These are phyloP conservation scores for Acanthopagrus latus DNA, from an alignment of 2,797 vertebrate genomes.

Conservation along the genomic window DNA sequence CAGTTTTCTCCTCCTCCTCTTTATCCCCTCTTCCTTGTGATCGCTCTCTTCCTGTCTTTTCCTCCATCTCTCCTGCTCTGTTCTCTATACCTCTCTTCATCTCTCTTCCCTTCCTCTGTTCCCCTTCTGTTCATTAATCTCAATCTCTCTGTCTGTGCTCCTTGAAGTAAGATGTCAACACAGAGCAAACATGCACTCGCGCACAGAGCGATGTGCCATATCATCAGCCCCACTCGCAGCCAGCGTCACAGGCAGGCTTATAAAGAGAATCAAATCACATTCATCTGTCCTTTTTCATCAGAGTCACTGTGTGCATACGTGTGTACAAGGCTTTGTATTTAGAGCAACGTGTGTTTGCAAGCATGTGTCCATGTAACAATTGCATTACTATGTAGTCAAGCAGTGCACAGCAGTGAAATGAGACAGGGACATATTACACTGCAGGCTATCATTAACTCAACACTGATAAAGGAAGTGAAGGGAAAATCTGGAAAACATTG, in stretches of 20 bases:
- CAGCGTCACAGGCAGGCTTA: conserved; percentile 70
- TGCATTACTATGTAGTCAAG: conserved; percentile 93
- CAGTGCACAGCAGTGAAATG: conserved; percentile 86
- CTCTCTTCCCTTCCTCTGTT: conserved; percentile 13
- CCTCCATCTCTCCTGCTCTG: not conserved
- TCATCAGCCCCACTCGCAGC: conserved; percentile 89
- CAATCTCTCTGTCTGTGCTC: conserved; percentile 84
- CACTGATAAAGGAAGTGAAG: conserved; percentile 28
- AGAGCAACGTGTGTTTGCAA: conserved; percentile 38
- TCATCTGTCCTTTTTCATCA: conserved; percentile 95
- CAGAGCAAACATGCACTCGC: conserved; percentile 62
- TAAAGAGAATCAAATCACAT: conserved; percentile 95
- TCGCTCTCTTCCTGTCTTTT: not conserved
- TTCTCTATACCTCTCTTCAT: conserved; percentile 8
- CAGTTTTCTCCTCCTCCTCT: not conserved
- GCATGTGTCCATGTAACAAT: conserved; percentile 77
- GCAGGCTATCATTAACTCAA: conserved; percentile 69
- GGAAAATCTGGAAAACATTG: conserved; percentile 11
- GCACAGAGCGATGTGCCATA: conserved; percentile 80
- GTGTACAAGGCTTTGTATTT: conserved; percentile 12
- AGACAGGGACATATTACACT: conserved; percentile 86
- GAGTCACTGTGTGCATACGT: conserved; percentile 59
- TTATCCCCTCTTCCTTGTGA: not conserved
- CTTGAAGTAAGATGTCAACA: conserved; percentile 89
- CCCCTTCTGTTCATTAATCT: conserved; percentile 83